Percentiles rank a stretch among this genome's conserved stretches.
These are phyloP conservation scores for Agrenia bidenticulata DNA, from an alignment of 2,888 invertebrate species.

Conservation along the genomic window DNA sequence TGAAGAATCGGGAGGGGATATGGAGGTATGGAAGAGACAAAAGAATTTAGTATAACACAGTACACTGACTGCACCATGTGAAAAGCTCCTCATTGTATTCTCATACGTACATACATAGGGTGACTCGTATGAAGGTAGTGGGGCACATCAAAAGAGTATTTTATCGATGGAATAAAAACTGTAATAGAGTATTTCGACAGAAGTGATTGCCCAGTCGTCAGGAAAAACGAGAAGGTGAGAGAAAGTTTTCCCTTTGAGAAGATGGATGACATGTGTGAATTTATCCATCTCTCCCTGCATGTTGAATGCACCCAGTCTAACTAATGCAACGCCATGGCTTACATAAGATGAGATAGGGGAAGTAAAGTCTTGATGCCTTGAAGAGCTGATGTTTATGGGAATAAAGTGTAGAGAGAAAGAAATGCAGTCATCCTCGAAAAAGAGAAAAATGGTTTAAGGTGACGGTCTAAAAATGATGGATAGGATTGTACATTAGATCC, in stretches of 20 bases:
- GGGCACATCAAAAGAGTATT: neutral
- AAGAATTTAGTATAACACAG: neutral
- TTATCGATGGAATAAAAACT: constrained; percentile 8
- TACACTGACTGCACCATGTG: too few species aligned
- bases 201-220: constrained; percentile 36
- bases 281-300: neutral
- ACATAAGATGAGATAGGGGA: too few species aligned
- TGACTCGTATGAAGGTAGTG: constrained; percentile 5
- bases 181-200: constrained; percentile 42
- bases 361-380: neutral
- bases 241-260: neutral
- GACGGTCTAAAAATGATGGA: constrained; percentile 49
- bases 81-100: too few species aligned
- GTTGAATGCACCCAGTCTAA: too few species aligned
- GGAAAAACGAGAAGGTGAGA: constrained; percentile 24
- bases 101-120: constrained; percentile 10
- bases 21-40: neutral
- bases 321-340: too few species aligned
- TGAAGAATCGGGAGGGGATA: too few species aligned
- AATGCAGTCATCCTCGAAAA: constrained; percentile 21
- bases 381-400: neutral
- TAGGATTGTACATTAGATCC: constrained; percentile 32
- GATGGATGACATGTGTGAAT: constrained; percentile 16
- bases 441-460: constrained; percentile 43
- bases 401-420: constrained; percentile 12